These are phyloP conservation scores for Chaenogobius annularis DNA, from an alignment of 2,113 vertebrate species.

Conservation along the genomic window DNA sequence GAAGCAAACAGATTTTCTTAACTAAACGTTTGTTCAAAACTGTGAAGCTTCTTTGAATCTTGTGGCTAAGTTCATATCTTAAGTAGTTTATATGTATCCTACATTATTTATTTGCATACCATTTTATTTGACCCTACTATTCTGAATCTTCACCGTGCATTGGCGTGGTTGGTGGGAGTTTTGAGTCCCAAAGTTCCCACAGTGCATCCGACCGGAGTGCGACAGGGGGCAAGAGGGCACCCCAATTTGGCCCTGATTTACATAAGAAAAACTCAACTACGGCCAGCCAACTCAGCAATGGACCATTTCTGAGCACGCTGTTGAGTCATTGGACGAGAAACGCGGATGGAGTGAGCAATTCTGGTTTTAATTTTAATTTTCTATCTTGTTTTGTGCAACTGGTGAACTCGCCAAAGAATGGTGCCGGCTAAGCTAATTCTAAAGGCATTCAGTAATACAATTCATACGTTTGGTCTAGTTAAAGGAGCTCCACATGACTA, in stretches of 20 bases:
- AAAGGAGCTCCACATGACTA: not conserved
- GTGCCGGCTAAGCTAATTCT: not conserved
- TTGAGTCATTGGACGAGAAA: not conserved
- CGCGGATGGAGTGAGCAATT: not conserved
- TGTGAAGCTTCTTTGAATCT: no score
- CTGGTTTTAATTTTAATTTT: not conserved
- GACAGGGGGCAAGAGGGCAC: constrained; percentile 69
- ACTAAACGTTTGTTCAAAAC: no score
- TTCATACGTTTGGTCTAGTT: not conserved
- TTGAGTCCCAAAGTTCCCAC: not conserved
- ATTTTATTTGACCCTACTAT: no score
- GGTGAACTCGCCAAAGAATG: not conserved
- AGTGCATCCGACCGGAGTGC: constrained; percentile 8
- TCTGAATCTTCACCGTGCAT: not conserved
- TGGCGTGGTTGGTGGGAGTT: not conserved
- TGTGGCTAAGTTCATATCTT: no score
- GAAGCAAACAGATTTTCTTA: no score
- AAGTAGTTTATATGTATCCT: no score
- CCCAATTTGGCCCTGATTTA: constrained; percentile 68
- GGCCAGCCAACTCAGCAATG: not conserved
- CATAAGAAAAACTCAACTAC: constrained; percentile 62
- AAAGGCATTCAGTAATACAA: not conserved
- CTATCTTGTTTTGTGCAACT: not conserved
- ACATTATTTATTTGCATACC: no score
- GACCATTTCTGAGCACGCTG: not conserved